These are phyloP conservation scores for Coracopsis vasa DNA, from an alignment of 2,113 vertebrate genomes.

Conservation along the genomic window DNA sequence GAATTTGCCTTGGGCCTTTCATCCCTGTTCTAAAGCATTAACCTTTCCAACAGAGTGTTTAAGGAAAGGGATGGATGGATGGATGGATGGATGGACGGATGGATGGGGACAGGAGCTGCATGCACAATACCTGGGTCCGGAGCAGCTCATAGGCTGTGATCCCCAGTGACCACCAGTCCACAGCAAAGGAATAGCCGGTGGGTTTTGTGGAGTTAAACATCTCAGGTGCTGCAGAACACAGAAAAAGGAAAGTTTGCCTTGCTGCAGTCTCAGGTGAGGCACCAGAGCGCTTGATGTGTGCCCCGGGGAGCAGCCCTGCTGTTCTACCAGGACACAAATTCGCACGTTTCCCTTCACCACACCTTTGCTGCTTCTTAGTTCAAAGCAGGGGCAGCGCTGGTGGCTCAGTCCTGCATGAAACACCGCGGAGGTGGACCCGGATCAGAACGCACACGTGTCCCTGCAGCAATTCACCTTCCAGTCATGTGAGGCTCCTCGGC, in stretches of 20 bases:
- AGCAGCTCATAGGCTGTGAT: slow-evolving; percentile 94
- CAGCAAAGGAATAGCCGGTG: slow-evolving; percentile 86
- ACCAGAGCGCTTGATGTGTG: not conserved
- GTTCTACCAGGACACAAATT: not conserved
- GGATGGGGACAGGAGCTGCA: not conserved
- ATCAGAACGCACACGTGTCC: rapidly evolving
- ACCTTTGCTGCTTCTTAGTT: not conserved
- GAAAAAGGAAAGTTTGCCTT: not conserved
- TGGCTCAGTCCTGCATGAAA: not conserved
- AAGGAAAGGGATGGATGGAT: not conserved
- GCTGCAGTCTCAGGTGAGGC: not conserved
- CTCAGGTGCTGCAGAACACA: slow-evolving; percentile 85
- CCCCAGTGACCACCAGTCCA: slow-evolving; percentile 84
- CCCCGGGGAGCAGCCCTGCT: not conserved
- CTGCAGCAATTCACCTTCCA: not conserved
- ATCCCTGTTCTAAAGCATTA: not conserved
- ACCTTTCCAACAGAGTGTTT: not conserved
- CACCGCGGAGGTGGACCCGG: rapidly evolving
- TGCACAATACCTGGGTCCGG: slow-evolving; percentile 82
- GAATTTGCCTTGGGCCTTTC: not conserved
- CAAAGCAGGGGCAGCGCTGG: not conserved
- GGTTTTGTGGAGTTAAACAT: slow-evolving; percentile 87
- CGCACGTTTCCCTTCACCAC: rapidly evolving
- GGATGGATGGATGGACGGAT: too few relatives aligned
- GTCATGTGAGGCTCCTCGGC: not conserved